These are phyloP conservation scores for Epinephelus fuscoguttatus DNA, from an alignment of 2,113 vertebrate species.

Conservation along the genomic window DNA sequence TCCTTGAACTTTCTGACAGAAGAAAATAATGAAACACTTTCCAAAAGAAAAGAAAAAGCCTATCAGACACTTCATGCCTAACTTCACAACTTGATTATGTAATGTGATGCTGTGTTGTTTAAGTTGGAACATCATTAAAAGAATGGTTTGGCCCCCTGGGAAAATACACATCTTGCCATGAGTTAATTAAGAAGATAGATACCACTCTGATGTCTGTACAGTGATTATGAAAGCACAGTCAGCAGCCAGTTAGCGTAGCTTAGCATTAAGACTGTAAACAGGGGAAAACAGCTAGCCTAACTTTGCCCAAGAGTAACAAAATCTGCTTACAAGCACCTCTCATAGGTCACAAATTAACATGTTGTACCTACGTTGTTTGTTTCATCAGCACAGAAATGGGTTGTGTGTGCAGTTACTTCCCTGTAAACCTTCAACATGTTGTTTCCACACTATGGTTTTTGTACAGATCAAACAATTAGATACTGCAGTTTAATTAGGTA, in stretches of 20 bases:
- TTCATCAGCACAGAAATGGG: no score
- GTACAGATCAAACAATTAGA: not conserved
- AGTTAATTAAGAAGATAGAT: not conserved
- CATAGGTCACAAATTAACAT: no score
- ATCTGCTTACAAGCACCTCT: not conserved
- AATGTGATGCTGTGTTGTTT: not conserved
- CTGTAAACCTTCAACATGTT: not conserved
- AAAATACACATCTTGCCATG: not conserved
- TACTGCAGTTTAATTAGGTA: not conserved
- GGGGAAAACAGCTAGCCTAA: not conserved
- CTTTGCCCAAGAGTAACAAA: not conserved
- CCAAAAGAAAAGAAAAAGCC: not conserved
- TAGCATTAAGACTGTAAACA: not conserved
- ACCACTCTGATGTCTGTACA: not conserved
- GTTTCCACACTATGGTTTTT: not conserved
- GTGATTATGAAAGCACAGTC: not conserved
- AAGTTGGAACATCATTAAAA: not conserved
- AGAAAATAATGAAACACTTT: slow-evolving; percentile 11
- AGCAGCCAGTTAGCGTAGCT: not conserved
- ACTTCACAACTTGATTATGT: not conserved
- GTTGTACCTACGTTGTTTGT: not conserved
- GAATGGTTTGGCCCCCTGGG: not conserved
- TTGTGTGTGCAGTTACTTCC: not conserved
- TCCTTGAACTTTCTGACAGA: not conserved
- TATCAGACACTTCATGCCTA: not conserved